Evolutionary conservation across 2,888 invertebrate species (phyloP).

Genomic region (Nephrotoma appendiculata): DNA sequence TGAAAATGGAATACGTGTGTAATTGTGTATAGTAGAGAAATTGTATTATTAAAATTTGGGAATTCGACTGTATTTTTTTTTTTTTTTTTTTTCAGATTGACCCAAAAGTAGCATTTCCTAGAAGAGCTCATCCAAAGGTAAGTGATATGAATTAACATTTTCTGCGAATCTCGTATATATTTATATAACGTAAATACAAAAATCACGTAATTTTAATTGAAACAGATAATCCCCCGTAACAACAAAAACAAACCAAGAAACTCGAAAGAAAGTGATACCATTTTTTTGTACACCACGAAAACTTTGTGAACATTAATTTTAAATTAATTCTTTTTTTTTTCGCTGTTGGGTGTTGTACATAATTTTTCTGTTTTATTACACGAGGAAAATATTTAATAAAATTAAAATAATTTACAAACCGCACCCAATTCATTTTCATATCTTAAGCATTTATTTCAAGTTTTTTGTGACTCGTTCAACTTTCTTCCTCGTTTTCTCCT

Average conservation of each 20-base stretch:
- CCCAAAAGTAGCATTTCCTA: slow-evolving; percentile 99
- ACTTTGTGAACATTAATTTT: neutral
- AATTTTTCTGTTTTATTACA: neutral
- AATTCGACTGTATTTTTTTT: neutral
- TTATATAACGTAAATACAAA: slow-evolving; percentile 12
- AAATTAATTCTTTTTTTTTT: neutral
- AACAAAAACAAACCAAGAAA: neutral
- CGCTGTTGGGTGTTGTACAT: neutral
- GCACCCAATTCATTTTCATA: neutral
- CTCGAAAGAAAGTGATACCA: neutral
- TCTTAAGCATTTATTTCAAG: neutral
- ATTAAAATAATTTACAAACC: neutral
- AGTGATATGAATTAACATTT: slow-evolving; percentile 29
- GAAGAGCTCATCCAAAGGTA: slow-evolving; percentile 98
- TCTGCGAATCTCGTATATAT: neutral
- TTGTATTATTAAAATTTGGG: neutral
- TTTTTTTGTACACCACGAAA: neutral
- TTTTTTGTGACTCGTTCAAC: neutral
- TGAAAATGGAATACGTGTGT: neutral
- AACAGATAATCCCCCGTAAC: neutral
- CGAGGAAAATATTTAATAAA: neutral
- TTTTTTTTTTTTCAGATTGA: slow-evolving; percentile 64
- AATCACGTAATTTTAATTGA: slow-evolving; percentile 3
- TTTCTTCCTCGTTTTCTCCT: neutral
- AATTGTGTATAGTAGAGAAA: neutral